phyloP scores from a whole-genome alignment of 2,888 invertebrate genomes.

The Idaea straminata region DNA sequence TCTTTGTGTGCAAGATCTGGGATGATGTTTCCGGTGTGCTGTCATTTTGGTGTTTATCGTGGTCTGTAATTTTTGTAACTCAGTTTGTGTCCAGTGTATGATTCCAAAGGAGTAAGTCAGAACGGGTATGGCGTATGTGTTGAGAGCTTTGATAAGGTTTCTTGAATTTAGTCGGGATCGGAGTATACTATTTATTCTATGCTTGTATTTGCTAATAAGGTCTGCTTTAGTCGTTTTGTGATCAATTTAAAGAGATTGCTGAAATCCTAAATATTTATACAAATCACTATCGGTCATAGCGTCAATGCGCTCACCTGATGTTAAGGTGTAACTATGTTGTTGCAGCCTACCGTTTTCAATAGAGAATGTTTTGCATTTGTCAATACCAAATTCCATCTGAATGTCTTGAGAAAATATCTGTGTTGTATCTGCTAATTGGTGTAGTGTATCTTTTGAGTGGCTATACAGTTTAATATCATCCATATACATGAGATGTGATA shows the following conservation, averaged over 20 bases:
- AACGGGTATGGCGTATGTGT: conserved; percentile 22
- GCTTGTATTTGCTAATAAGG: not conserved
- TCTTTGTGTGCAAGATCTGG: conserved; percentile 17
- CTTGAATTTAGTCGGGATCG: not conserved
- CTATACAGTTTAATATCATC: conserved; percentile 3
- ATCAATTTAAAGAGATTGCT: not conserved
- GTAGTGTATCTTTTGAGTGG: not conserved
- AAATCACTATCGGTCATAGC: not conserved
- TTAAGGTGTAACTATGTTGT: not conserved
- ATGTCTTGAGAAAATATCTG: conserved; percentile 9
- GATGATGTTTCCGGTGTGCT: conserved; percentile 24
- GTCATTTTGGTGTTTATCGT: conserved; percentile 9
- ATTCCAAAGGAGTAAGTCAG: conserved; percentile 25
- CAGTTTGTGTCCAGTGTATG: conserved; percentile 22
- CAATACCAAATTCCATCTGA: conserved; percentile 9
- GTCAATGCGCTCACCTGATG: not conserved
- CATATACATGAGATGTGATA: conserved; percentile 11
- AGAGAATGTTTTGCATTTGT: conserved; percentile 12
- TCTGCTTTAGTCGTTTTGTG: not conserved
- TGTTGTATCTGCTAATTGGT: conserved; percentile 9
- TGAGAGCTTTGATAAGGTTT: conserved; percentile 3
- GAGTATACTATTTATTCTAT: not conserved
- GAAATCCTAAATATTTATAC: conserved; percentile 2
- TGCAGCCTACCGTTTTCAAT: conserved; percentile 1
- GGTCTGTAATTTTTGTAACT: conserved; percentile 15